These are phyloP conservation scores for Cochlearius cochlearius DNA, from an alignment of 2,113 vertebrate genomes.

Conservation along the genomic window DNA sequence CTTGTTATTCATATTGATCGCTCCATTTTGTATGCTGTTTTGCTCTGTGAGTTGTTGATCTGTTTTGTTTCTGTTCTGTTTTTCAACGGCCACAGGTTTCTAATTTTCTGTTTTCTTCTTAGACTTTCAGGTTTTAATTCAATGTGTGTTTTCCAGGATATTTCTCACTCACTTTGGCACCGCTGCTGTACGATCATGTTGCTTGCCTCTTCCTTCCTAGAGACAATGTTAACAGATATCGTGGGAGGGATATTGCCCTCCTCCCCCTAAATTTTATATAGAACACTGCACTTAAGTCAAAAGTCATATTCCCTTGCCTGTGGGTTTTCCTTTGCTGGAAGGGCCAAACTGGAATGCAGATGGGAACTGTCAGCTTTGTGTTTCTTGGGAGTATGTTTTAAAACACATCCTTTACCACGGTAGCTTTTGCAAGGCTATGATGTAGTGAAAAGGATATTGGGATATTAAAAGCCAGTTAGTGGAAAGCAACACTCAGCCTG, in stretches of 20 bases:
- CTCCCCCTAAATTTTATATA: neutral
- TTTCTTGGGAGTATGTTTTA: constrained; percentile 17
- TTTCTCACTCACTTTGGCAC: neutral
- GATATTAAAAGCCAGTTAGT: neutral
- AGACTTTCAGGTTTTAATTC: constrained; percentile 35
- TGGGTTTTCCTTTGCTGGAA: constrained; percentile 24
- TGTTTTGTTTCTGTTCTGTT: constrained; percentile 57
- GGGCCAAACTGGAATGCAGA: neutral
- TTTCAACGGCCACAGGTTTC: constrained; percentile 41
- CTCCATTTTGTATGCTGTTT: constrained; percentile 72
- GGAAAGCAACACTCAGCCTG: neutral
- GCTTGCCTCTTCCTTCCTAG: neutral
- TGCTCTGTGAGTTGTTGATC: constrained; percentile 65
- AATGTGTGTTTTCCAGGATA: neutral
- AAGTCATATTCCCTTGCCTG: neutral
- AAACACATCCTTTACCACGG: neutral
- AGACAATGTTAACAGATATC: neutral
- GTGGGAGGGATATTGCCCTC: neutral
- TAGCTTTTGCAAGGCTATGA: neutral
- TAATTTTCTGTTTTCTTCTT: constrained; percentile 60
- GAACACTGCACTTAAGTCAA: neutral
- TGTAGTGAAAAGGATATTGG: neutral
- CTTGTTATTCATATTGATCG: constrained; percentile 72
- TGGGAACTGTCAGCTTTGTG: constrained; percentile 19
- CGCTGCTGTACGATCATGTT: neutral